These are phyloP conservation scores for Spicauda simplicius DNA, from an alignment of 2,888 invertebrate genomes.

Conservation along the genomic window DNA sequence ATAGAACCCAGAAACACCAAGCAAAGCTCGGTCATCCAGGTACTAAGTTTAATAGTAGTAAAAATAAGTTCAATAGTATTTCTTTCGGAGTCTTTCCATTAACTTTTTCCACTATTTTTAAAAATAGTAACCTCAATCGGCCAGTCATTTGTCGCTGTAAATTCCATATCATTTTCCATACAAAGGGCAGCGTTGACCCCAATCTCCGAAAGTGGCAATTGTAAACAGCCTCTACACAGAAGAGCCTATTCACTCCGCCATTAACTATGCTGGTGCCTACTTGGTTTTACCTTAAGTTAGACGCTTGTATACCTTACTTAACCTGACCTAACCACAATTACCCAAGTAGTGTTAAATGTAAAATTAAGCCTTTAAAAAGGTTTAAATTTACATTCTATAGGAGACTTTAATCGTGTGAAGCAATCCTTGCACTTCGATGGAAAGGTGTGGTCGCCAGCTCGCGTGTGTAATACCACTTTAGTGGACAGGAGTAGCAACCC, in stretches of 20 bases:
- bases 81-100: too few species aligned
- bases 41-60: too few species aligned
- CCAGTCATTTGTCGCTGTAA: not conserved
- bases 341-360: not conserved
- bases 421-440: too few species aligned
- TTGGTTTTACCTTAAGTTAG: conserved; percentile 10
- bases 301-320: not conserved
- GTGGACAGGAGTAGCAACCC: too few species aligned
- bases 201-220: conserved; percentile 19
- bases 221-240: conserved; percentile 11
- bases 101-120: too few species aligned
- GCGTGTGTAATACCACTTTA: too few species aligned
- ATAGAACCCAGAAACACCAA: too few species aligned
- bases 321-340: not conserved
- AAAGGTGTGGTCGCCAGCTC: too few species aligned
- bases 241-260: conserved; percentile 15
- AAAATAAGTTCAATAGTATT: too few species aligned
- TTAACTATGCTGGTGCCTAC: conserved; percentile 2
- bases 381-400: not conserved
- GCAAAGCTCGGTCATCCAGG: too few species aligned
- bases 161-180: not conserved
- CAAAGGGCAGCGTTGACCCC: conserved; percentile 19
- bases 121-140: not conserved
- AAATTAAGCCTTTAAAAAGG: not conserved
- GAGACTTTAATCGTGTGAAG: too few species aligned